phyloP scores from a whole-genome alignment of 2,888 invertebrate species.

The Drosophila prolongata region DNA sequence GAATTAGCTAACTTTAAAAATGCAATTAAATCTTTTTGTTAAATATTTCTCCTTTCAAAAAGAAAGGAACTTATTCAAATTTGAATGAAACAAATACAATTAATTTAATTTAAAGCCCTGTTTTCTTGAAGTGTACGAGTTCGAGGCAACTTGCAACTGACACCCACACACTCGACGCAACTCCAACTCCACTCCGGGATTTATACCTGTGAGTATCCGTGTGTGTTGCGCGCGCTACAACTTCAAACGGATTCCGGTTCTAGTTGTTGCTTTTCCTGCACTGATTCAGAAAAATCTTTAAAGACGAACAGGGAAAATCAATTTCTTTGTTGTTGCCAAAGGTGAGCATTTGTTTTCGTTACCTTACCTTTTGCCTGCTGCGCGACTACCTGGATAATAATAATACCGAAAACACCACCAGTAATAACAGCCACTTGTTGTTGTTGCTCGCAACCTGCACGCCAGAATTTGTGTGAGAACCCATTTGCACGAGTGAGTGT shows the following conservation, averaged over 20 bases:
- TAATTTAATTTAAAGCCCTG: neutral
- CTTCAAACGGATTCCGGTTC: slow-evolving; percentile 77
- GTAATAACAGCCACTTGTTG: slow-evolving; percentile 12
- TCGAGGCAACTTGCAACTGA: slow-evolving; percentile 25
- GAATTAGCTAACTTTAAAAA: too few relatives aligned
- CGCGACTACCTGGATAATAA: slow-evolving; percentile 39
- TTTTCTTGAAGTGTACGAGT: neutral
- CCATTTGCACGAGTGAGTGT: slow-evolving; percentile 19
- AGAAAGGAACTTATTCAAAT: too few relatives aligned
- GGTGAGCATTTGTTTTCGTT: slow-evolving; percentile 51
- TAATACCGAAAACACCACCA: slow-evolving; percentile 21
- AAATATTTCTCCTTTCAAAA: too few relatives aligned
- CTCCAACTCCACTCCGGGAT: slow-evolving; percentile 1
- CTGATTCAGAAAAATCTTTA: slow-evolving; percentile 68
- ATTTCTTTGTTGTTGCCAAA: slow-evolving; percentile 65
- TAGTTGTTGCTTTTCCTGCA: slow-evolving; percentile 51
- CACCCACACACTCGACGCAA: slow-evolving; percentile 11
- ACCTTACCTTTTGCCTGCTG: slow-evolving; percentile 22
- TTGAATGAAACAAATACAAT: too few relatives aligned
- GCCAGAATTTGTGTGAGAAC: slow-evolving; percentile 26
- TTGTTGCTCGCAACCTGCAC: slow-evolving; percentile 25
- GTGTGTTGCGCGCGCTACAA: slow-evolving; percentile 54
- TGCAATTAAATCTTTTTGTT: too few relatives aligned
- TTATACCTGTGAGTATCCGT: slow-evolving; percentile 22
- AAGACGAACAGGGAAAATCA: slow-evolving; percentile 71